Evolutionary conservation across 2,797 vertebrate genomes (phyloP), one percentile per base, ranked within the genome.

Genomic region (Luscinia luscinia): DNA sequence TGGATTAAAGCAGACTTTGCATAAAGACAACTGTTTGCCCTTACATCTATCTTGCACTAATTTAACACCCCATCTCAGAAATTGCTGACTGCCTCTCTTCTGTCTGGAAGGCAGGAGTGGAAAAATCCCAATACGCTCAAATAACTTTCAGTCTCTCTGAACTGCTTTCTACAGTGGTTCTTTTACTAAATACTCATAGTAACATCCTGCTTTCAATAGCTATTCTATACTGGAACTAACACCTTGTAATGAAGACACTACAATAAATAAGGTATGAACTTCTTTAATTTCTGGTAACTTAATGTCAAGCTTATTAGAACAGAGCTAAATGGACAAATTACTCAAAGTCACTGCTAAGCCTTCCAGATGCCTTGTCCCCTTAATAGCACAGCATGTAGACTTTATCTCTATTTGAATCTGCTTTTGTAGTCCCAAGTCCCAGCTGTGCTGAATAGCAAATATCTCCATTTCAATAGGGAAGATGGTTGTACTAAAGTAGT

Each of bases 381-480:
- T 94, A 88, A 95, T 11, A 90, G 77, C 83, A 62, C 0, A 5
- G 68, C 89, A 76, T 15, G 19, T 55, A 61, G 87, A 81, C 51
- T 82, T 94, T 72, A 86, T 92, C 74, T 73, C 46, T 78, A 76
- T 70, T 91, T 91, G 85, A 88, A 86, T 93, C 63, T 88, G 83
- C 64, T 89, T 64, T 70, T 81, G 63, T 32, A 38, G 73, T 61
- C 84, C 70, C 80, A 76, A 88, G 76, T 91, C 95, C 83, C 95
- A 96, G 89, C 91, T 94, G 95, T 40, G 74, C 95, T 91, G 92
- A 96, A 94, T 54, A 93, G 83, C 74, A 96, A 96, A 48, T 84
- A 84, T 77, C 94, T 90, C 70, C 77, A 88, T 96, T 95, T 96
- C 91, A 96, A 91, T 59, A 68, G 87, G 41, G 89, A 95, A 97